These are phyloP conservation scores for Tympanuchus pallidicinctus DNA, from an alignment of 2,113 vertebrate species.

Conservation along the genomic window DNA sequence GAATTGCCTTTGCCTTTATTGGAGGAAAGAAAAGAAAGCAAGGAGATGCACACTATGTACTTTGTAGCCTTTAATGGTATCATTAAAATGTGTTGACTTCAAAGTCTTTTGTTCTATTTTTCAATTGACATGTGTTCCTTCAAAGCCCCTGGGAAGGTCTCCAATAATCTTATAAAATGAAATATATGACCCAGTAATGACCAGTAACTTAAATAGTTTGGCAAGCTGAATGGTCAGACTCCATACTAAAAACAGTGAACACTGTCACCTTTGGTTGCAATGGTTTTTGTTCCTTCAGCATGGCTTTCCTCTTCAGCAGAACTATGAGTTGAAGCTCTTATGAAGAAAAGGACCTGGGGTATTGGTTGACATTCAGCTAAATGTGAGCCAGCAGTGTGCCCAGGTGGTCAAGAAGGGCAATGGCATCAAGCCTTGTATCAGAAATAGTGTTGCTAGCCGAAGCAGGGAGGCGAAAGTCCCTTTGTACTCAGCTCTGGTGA, in stretches of 20 bases:
- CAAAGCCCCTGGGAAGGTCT: neutral
- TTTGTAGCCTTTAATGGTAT: neutral
- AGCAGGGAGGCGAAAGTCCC: too few species aligned
- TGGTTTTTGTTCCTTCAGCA: neutral
- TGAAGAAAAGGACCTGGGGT: too few species aligned
- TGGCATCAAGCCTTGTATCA: too few species aligned
- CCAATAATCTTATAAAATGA: neutral
- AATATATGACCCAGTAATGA: neutral
- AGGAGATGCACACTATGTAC: neutral
- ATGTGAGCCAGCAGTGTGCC: too few species aligned
- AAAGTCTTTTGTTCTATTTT: neutral
- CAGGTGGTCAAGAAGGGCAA: too few species aligned
- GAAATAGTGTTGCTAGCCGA: too few species aligned
- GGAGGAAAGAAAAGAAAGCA: neutral
- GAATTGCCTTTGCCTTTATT: neutral
- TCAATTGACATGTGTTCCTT: neutral
- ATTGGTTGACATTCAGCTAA: too few species aligned
- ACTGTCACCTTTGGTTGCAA: neutral
- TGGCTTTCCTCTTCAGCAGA: neutral
- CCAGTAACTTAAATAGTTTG: neutral
- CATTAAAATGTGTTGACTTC: neutral
- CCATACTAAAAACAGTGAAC: neutral
- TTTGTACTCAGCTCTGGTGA: too few species aligned
- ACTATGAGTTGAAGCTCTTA: neutral
- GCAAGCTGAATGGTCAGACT: neutral